Evolutionary conservation across 2,113 vertebrate genomes (phyloP).

Genomic region (Trochalopteron elliotii): DNA sequence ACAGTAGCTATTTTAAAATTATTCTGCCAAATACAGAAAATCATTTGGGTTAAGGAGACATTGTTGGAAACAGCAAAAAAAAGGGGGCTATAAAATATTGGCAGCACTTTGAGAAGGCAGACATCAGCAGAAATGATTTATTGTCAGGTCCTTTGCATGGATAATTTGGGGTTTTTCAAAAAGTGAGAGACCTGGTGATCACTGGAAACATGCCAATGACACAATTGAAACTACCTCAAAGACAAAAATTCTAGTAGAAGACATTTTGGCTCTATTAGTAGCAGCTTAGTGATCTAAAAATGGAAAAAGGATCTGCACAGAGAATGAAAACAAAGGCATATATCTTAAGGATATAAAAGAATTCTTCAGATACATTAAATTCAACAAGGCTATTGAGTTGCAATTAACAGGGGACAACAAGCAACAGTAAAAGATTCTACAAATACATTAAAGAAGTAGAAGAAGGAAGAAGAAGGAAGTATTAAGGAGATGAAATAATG

Average conservation of each 20-base stretch:
- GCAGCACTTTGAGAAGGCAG: background rate
- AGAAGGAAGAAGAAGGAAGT: background rate
- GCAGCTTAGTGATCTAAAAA: background rate
- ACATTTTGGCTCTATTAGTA: background rate
- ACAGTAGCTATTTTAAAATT: background rate
- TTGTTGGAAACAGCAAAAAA: background rate
- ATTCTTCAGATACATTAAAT: background rate
- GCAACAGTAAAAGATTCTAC: background rate
- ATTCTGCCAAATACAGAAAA: background rate
- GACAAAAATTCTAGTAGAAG: background rate
- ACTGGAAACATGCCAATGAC: background rate
- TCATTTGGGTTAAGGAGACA: background rate
- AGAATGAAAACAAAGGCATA: background rate
- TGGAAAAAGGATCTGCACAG: background rate
- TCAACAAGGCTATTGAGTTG: background rate
- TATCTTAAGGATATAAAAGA: background rate
- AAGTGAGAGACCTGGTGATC: background rate
- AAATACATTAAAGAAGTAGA: background rate
- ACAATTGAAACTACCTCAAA: background rate
- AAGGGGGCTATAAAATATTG: background rate
- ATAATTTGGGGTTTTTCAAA: fast-evolving
- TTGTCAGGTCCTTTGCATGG: background rate
- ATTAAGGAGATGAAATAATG: background rate
- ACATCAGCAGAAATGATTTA: background rate
- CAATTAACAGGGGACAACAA: background rate